Conservation (phyloP, 1,140 invertebrate genomes). For the Camponotus floridanus region DNA sequence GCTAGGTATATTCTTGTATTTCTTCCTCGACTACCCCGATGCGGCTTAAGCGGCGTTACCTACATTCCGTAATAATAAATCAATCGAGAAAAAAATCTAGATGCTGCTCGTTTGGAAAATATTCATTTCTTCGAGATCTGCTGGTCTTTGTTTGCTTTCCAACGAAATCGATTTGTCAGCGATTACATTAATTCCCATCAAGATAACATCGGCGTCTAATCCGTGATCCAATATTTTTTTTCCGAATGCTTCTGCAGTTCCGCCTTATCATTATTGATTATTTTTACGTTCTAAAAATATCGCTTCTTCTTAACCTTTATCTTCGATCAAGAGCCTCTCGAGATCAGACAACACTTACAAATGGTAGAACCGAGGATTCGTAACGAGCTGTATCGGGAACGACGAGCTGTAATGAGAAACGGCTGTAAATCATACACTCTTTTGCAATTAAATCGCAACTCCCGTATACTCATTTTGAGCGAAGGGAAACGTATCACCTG, state of each 20-base stretch:
- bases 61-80: slow-evolving; percentile 29
- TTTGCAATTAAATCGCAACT: slow-evolving; percentile 74
- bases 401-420: slow-evolving; percentile 62
- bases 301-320: background rate
- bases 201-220: background rate
- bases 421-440: slow-evolving; percentile 71
- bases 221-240: background rate
- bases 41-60: background rate
- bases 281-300: background rate
- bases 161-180: background rate
- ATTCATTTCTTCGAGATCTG: slow-evolving; percentile 20
- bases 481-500: slow-evolving; percentile 71
- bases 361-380: slow-evolving; percentile 63
- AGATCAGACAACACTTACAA: slow-evolving; percentile 6
- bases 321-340: slow-evolving; percentile 32
- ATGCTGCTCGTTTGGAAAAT: background rate
- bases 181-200: background rate
- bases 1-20: slow-evolving; percentile 29
- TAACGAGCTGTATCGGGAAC: slow-evolving; percentile 71
- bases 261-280: background rate
- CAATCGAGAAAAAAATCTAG: background rate
- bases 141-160: background rate
- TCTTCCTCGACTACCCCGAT: slow-evolving; percentile 15
- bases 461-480: slow-evolving; percentile 66
- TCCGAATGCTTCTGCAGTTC: background rate